Evolutionary conservation across 2,888 invertebrate species (phyloP).

Genomic region (Pasiphila rectangulata): DNA sequence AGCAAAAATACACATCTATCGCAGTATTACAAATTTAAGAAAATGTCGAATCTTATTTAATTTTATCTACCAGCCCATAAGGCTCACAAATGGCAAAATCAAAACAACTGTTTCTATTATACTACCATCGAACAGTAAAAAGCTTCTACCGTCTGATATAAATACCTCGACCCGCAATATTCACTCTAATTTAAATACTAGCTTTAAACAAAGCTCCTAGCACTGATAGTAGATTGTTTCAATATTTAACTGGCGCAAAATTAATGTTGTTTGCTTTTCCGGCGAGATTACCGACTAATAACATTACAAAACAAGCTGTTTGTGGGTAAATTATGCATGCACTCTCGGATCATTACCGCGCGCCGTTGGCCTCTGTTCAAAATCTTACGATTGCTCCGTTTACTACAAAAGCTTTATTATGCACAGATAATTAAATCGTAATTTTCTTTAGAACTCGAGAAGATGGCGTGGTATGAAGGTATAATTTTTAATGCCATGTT

Average conservation of each 20-base stretch:
- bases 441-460: slow-evolving; percentile 19
- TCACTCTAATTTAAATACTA: slow-evolving; percentile 21
- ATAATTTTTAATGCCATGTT: too few species aligned
- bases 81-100: too few species aligned
- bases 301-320: slow-evolving; percentile 79
- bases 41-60: too few species aligned
- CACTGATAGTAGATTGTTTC: slow-evolving; percentile 73
- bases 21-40: too few species aligned
- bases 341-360: slow-evolving; percentile 78
- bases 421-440: slow-evolving; percentile 34
- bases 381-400: slow-evolving; percentile 57
- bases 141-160: too few species aligned
- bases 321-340: slow-evolving; percentile 79
- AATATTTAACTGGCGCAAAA: slow-evolving; percentile 71
- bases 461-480: too few species aligned
- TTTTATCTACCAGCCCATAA: too few species aligned
- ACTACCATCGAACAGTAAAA: too few species aligned
- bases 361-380: slow-evolving; percentile 61
- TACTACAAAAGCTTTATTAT: slow-evolving; percentile 44
- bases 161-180: slow-evolving; percentile 9
- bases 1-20: too few species aligned
- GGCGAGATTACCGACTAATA: slow-evolving; percentile 79
- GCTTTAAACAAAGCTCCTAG: slow-evolving; percentile 35
- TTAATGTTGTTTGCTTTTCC: slow-evolving; percentile 75
- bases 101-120: too few species aligned